A percentile compares a stretch with the other conserved stretches of the same genome.
These are phyloP conservation scores for Diarsia mendica DNA, from an alignment of 2,888 invertebrate species.

Conservation along the genomic window DNA sequence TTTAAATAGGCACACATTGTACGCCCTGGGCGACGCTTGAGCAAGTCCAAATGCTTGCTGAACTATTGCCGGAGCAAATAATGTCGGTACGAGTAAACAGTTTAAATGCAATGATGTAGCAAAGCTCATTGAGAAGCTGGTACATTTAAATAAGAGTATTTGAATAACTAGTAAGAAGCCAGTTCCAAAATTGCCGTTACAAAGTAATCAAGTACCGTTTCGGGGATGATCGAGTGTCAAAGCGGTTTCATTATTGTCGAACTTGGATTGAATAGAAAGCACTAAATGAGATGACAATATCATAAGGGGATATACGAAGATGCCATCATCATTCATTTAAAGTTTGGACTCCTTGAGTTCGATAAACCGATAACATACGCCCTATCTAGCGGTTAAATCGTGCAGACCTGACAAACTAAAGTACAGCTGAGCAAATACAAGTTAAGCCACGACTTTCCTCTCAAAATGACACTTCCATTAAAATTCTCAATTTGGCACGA, in stretches of 20 bases:
- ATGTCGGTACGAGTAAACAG: slow-evolving; percentile 62
- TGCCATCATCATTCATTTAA: background rate
- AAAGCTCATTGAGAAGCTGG: slow-evolving; percentile 47
- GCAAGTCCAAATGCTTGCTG: slow-evolving; percentile 56
- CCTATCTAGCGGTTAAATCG: slow-evolving; percentile 5
- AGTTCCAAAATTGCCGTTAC: slow-evolving; percentile 46
- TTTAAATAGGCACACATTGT: slow-evolving; percentile 52
- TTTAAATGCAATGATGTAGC: slow-evolving; percentile 60
- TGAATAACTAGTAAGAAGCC: slow-evolving; percentile 38
- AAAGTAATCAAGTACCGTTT: slow-evolving; percentile 43
- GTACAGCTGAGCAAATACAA: slow-evolving; percentile 21
- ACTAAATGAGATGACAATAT: background rate
- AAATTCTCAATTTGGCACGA: slow-evolving; percentile 49
- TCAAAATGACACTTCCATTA: slow-evolving; percentile 48
- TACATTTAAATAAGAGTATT: slow-evolving; percentile 45
- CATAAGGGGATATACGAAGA: background rate
- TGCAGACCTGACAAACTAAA: background rate
- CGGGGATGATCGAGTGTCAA: slow-evolving; percentile 14
- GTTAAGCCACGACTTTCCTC: slow-evolving; percentile 15
- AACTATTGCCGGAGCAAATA: slow-evolving; percentile 65
- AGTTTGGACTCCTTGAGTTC: background rate
- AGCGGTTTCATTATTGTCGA: background rate
- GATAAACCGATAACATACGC: background rate
- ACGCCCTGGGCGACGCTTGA: slow-evolving; percentile 47
- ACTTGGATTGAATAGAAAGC: background rate